Percentiles rank a stretch among this genome's conserved stretches.
Evolutionary conservation across 2,797 vertebrate species (phyloP).

Genomic region (Meriones psammophilus): DNA sequence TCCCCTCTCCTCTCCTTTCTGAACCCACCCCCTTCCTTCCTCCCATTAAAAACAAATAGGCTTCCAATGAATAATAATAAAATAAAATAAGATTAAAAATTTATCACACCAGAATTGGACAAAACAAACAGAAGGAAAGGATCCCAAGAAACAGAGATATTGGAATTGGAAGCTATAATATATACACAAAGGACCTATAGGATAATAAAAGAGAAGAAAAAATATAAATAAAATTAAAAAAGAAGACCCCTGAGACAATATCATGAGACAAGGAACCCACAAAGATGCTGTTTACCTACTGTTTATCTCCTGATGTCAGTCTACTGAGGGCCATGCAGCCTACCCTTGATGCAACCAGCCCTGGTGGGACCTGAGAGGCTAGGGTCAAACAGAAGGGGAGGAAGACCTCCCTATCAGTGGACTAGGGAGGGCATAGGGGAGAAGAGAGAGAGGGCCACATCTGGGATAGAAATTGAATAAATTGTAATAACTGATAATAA

Average conservation of each 20-base stretch:
- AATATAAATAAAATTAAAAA: not conserved
- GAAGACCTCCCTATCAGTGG: no score
- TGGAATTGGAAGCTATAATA: not conserved
- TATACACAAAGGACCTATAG: not conserved
- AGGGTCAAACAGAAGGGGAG: no score
- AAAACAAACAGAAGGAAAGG: not conserved
- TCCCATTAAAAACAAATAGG: not conserved
- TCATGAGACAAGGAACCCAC: not conserved
- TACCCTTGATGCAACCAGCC: not conserved
- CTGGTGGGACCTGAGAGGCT: no score
- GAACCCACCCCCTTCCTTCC: no score
- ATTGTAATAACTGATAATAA: no score
- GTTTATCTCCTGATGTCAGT: not conserved
- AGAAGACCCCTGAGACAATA: not conserved
- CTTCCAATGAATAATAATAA: not conserved
- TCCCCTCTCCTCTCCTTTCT: not conserved
- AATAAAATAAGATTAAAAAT: not conserved
- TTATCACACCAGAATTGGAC: not conserved
- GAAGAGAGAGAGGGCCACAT: no score
- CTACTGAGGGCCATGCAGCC: not conserved
- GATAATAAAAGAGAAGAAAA: not conserved
- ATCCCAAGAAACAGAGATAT: not conserved
- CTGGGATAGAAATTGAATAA: no score
- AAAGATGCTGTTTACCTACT: no score
- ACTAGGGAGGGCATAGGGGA: no score